Conservation (phyloP, 2,113 vertebrate genomes). For the Castor canadensis region DNA sequence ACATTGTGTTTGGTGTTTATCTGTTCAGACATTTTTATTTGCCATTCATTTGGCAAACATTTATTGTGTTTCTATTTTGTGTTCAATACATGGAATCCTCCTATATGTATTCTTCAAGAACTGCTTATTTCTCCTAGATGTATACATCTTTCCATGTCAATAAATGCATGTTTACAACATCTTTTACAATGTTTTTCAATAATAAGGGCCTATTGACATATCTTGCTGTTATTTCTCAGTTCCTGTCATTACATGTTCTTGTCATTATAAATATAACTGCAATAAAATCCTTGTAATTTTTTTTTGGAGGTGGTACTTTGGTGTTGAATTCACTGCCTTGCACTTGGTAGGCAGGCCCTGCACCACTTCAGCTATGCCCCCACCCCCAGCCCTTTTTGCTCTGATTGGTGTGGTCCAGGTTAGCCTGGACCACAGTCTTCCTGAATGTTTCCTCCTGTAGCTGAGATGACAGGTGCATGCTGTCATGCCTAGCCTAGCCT, state of each 20-base stretch:
- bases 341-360: too few relatives aligned
- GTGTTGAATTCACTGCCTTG: too few relatives aligned
- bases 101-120: neutral
- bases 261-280: neutral
- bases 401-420: slow-evolving; percentile 7
- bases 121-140: slow-evolving; percentile 26
- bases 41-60: slow-evolving; percentile 50
- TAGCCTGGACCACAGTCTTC: too few relatives aligned
- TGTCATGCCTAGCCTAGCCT: too few relatives aligned
- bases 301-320: too few relatives aligned
- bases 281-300: neutral
- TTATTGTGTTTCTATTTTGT: slow-evolving; percentile 67
- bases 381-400: too few relatives aligned
- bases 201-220: neutral
- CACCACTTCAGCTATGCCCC: too few relatives aligned
- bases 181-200: slow-evolving; percentile 38
- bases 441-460: neutral
- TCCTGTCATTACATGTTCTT: neutral
- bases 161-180: slow-evolving; percentile 34
- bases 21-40: slow-evolving; percentile 60
- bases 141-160: slow-evolving; percentile 19
- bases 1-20: slow-evolving; percentile 53
- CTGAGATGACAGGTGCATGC: too few relatives aligned
- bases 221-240: slow-evolving; percentile 33
- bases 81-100: neutral